Percentiles rank a stretch among this genome's conserved stretches.
Evolutionary conservation across 2,888 invertebrate species (phyloP).

Genomic region (Drosophila rubida): DNA sequence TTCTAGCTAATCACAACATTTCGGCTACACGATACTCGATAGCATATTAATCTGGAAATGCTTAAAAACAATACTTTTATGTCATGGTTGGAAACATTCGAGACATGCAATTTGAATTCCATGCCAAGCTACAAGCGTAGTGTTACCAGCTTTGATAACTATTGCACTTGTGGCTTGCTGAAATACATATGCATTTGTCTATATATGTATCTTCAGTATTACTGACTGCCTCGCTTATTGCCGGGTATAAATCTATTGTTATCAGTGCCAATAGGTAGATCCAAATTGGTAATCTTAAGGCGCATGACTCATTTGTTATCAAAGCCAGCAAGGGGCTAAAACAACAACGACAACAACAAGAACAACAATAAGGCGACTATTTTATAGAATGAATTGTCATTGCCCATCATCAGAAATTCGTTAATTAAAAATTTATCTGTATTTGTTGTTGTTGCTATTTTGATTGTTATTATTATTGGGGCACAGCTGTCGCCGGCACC

Average conservation of each 20-base stretch:
- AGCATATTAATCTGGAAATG: too few species aligned
- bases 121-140: too few species aligned
- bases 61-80: too few species aligned
- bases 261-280: conserved; percentile 28
- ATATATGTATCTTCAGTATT: too few species aligned
- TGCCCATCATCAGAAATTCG: conserved; percentile 7
- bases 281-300: conserved; percentile 20
- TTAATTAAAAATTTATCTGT: conserved; percentile 63
- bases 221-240: neutral
- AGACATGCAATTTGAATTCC: too few species aligned
- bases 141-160: too few species aligned
- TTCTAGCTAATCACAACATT: too few species aligned
- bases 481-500: conserved; percentile 83
- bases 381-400: conserved; percentile 7
- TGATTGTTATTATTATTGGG: conserved; percentile 2
- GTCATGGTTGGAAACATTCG: too few species aligned
- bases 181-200: too few species aligned
- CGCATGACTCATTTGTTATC: conserved; percentile 48
- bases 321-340: neutral
- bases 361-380: conserved; percentile 3
- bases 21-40: too few species aligned
- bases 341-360: too few species aligned
- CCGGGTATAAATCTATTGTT: neutral
- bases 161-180: too few species aligned
- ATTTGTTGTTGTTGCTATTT: neutral